A percentile compares a stretch with the other conserved stretches of the same genome.
Evolutionary conservation across 2,888 invertebrate species (phyloP).

Genomic region (Cepaea hortensis): DNA sequence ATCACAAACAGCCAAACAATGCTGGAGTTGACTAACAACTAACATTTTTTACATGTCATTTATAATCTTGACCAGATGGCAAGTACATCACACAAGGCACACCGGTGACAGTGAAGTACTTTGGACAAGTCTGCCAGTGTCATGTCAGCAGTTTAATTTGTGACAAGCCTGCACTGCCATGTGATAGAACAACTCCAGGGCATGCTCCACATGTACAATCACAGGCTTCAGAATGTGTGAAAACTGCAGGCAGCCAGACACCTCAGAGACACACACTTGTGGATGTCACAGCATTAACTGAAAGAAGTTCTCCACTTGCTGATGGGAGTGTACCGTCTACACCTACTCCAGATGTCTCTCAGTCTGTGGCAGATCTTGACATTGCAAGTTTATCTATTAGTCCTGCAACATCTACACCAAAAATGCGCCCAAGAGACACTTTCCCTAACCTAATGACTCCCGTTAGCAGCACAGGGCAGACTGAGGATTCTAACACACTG

Average conservation of each 20-base stretch:
- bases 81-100: conserved; percentile 55
- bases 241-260: not conserved
- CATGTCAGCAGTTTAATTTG: conserved; percentile 49
- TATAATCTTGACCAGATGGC: conserved; percentile 54
- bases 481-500: not conserved
- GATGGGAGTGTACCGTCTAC: conserved; percentile 3
- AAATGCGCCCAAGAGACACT: not conserved
- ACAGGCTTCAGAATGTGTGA: not conserved
- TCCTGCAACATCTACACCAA: conserved; percentile 13
- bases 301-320: not conserved
- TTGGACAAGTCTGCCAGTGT: conserved; percentile 63
- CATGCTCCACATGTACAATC: not conserved
- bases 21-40: too few relatives aligned
- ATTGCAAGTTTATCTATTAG: conserved; percentile 8
- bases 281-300: not conserved
- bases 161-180: not conserved
- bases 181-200: not conserved
- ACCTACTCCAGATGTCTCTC: conserved; percentile 16
- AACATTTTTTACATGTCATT: not conserved
- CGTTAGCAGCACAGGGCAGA: not conserved
- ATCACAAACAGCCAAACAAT: too few relatives aligned
- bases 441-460: conserved; percentile 31
- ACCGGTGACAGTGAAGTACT: conserved; percentile 56
- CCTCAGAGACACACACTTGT: not conserved
- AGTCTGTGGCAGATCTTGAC: conserved; percentile 27